phyloP scores from a whole-genome alignment of 2,888 invertebrate species.

The Drosophila antonietae region DNA sequence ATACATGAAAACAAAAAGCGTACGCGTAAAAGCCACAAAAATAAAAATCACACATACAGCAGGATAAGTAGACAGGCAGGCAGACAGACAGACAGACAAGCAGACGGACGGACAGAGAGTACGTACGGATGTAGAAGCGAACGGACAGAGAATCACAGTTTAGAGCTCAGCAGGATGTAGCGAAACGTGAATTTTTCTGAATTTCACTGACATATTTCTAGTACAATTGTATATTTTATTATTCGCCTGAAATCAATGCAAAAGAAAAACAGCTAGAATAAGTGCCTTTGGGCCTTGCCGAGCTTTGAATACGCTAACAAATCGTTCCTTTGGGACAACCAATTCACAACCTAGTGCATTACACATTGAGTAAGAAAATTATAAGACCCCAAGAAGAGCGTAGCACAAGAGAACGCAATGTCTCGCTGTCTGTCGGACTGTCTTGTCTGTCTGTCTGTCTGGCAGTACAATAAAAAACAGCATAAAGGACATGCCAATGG shows the following conservation, averaged over 20 bases:
- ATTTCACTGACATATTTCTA: constrained; percentile 76
- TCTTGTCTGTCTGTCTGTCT: neutral
- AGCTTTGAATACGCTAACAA: constrained; percentile 15
- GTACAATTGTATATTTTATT: constrained; percentile 75
- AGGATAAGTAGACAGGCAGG: constrained; percentile 29
- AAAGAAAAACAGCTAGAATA: constrained; percentile 27
- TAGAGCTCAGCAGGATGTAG: constrained; percentile 61
- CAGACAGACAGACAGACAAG: neutral
- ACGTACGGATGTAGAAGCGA: neutral
- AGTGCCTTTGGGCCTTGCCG: neutral
- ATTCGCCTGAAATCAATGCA: constrained; percentile 69
- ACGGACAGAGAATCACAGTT: constrained; percentile 17
- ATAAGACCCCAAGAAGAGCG: constrained; percentile 24
- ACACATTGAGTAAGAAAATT: neutral
- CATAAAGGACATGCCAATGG: constrained; percentile 31
- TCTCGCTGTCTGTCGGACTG: constrained; percentile 16
- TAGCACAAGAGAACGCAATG: constrained; percentile 11
- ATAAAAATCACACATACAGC: constrained; percentile 69
- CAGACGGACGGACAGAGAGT: constrained; percentile 1
- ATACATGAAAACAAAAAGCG: constrained; percentile 74
- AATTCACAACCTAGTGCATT: neutral
- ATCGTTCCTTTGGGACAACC: neutral
- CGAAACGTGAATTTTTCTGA: constrained; percentile 73
- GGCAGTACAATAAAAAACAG: constrained; percentile 43
- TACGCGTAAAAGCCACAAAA: constrained; percentile 75